Base-by-base conservation (phyloP, 2,888 invertebrate genomes). In the Thera obeliscata region DNA sequence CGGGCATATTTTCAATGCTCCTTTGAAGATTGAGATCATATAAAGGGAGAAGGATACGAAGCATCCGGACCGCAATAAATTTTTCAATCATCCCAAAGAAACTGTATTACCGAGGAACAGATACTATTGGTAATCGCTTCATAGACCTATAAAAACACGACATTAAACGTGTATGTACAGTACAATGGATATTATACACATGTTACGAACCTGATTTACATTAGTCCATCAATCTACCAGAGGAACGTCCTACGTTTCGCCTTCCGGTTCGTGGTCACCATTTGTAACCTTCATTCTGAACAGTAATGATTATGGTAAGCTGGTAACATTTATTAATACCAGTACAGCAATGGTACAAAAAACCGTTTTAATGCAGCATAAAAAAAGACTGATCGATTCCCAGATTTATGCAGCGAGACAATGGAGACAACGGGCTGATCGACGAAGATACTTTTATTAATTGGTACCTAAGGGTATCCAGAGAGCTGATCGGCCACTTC, bases 401-500 rank as follows among this genome's bases (percentile, higher is more conserved):
- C 22, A 68, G 71, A 72, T 74, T 72, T 67, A 66, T 71, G 77
- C 78, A 80, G 79, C 76, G 77, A 80, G 77, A 81, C 78, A 82
- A 81, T 79, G 78, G 81, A 80, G 77, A 81, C 79, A 82, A 81
- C 81, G 79, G 81, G 80, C 77, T 78, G 79, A 81, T 83, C 72
- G 77, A 79, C 76, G 80, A 78, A 84, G 84, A 85, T 88, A 85
- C 83, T 86, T 82, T 82, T 81, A 83, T 84, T 91, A 90, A 90
- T 91, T 90, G 88, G 84, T 87, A 81, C 75, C 75, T 76, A 78
- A 83, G 84, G 84, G 84, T 88, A 89, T 85, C 86, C 86, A 83
- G 81, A 86, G 87, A 83, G 88, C 87, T 90, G 87, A 87, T 88
- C 87, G 90, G 88, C 86, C 81, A 88, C 87, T 89, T 87, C 87